Percentiles rank a stretch among this genome's conserved stretches.
These are phyloP conservation scores for Apeltes quadracus DNA, from an alignment of 2,113 vertebrate species.

Conservation along the genomic window DNA sequence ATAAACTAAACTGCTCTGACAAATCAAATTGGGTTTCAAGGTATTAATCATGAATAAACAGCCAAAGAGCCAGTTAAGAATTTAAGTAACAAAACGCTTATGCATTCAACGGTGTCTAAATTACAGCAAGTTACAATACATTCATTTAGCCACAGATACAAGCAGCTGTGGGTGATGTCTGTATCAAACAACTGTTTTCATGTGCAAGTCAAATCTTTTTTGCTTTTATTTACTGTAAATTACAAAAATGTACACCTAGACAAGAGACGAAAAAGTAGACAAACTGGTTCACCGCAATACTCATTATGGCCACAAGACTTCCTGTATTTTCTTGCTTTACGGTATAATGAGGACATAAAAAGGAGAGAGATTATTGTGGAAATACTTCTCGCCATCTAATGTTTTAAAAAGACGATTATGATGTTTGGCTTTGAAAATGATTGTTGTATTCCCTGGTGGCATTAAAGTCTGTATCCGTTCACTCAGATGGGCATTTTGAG, in stretches of 20 bases:
- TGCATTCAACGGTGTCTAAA: neutral
- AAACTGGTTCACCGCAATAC: neutral
- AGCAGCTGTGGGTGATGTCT: too few relatives aligned
- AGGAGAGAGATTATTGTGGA: neutral
- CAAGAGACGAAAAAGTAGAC: neutral
- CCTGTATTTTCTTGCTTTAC: neutral
- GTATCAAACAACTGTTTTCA: neutral
- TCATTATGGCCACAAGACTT: neutral
- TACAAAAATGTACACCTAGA: constrained; percentile 9
- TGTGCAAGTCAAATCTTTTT: neutral
- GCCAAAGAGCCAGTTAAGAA: neutral
- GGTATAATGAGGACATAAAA: neutral
- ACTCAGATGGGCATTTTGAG: constrained; percentile 78
- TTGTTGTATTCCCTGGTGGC: neutral
- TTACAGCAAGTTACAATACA: neutral
- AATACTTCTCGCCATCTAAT: neutral
- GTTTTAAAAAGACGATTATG: neutral
- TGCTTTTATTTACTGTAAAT: constrained; percentile 50
- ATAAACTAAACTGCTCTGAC: too few relatives aligned
- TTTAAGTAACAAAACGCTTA: neutral
- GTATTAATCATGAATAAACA: neutral
- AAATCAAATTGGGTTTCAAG: neutral
- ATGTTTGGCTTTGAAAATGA: neutral
- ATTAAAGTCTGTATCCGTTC: neutral
- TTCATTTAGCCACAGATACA: neutral